Evolutionary conservation across 2,113 vertebrate genomes (phyloP).

Genomic region (Xenopus tropicalis): UCB_Xtro_10.0 CM004444.2:170171001-170171500

Average conservation of each 20-base stretch:
- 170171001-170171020: no score
- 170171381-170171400: slow-evolving; percentile 28
- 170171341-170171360: slow-evolving; percentile 18
- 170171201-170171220: no score
- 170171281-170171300: slow-evolving; percentile 1
- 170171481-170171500: slow-evolving; percentile 25
- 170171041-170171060: no score
- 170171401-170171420: slow-evolving; percentile 23
- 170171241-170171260: not conserved
- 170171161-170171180: no score
- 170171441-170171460: slow-evolving; percentile 31
- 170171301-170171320: not conserved
- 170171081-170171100: no score
- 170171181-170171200: no score
- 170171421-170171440: slow-evolving; percentile 39
- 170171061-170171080: no score
- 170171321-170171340: slow-evolving; percentile 35
- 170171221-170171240: no score
- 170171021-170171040: no score
- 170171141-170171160: no score
- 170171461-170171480: slow-evolving; percentile 14
- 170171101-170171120: no score
- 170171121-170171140: no score
- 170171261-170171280: not conserved
- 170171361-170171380: slow-evolving; percentile 21